Evolutionary conservation across 2,797 vertebrate genomes (phyloP).

Genomic region (Halcyon smyrnensis): DNA sequence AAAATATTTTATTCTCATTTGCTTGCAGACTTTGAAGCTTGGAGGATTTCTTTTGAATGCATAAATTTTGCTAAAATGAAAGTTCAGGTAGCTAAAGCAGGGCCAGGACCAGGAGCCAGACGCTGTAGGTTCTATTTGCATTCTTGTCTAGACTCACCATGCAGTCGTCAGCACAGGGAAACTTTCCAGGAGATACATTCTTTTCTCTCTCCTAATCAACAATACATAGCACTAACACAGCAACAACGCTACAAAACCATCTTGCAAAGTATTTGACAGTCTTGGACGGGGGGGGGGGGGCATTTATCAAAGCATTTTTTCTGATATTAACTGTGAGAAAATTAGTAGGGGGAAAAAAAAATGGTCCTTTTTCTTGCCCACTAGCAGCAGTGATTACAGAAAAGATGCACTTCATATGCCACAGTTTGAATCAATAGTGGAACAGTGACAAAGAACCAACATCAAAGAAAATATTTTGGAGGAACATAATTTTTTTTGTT

Average conservation of each 20-base stretch:
- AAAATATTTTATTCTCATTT: not conserved
- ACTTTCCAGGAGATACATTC: not conserved
- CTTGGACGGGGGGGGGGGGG: not conserved
- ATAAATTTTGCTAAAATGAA: not conserved
- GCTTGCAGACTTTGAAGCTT: not conserved
- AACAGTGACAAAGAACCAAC: constrained; percentile 5
- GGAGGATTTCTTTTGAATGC: not conserved
- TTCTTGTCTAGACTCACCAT: not conserved
- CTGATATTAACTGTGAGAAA: not conserved
- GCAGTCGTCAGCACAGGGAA: not conserved
- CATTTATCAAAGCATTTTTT: not conserved
- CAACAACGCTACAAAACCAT: not conserved
- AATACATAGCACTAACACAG: not conserved
- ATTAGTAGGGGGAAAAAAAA: not conserved
- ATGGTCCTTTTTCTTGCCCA: not conserved
- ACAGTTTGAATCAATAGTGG: not conserved
- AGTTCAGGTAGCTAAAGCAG: no score
- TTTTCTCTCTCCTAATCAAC: not conserved
- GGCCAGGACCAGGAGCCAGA: not conserved
- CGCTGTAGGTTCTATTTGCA: not conserved
- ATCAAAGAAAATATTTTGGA: constrained; percentile 33
- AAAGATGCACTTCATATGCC: not conserved
- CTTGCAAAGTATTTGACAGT: not conserved
- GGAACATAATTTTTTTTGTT: not conserved
- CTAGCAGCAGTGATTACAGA: not conserved